phyloP scores from a whole-genome alignment of 2,797 vertebrate species.

The Coregonus ussuriensis region DNA sequence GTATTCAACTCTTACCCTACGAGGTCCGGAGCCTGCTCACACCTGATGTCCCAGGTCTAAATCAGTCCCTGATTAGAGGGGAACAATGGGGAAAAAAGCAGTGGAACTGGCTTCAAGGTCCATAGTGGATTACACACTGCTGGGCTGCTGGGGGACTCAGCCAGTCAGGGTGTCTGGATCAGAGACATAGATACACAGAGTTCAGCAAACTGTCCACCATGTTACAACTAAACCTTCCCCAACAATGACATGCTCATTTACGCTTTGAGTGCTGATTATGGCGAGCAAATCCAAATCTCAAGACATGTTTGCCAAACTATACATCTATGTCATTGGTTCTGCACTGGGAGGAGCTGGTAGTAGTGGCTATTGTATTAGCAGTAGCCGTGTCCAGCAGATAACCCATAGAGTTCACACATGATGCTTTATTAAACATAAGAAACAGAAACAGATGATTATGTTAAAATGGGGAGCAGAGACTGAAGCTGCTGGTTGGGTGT shows the following conservation, averaged over 20 bases:
- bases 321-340: not conserved
- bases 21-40: too few relatives aligned
- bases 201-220: not conserved
- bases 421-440: constrained; percentile 32
- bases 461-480: constrained; percentile 41
- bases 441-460: constrained; percentile 9
- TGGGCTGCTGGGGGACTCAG: too few relatives aligned
- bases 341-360: constrained; percentile 9
- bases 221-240: not conserved
- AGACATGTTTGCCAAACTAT: not conserved
- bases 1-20: too few relatives aligned
- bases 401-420: constrained; percentile 25
- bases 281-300: not conserved
- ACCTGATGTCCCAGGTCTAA: too few relatives aligned
- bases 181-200: not conserved
- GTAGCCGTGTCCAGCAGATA: constrained; percentile 7
- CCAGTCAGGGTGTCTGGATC: too few relatives aligned
- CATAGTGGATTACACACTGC: not conserved
- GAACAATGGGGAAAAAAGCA: too few relatives aligned
- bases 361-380: not conserved
- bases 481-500: constrained; percentile 51
- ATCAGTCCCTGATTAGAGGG: too few relatives aligned
- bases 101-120: too few relatives aligned
- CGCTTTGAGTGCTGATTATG: not conserved
- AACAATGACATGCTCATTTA: not conserved